These are phyloP conservation scores for Manis pentadactyla DNA, from an alignment of 2,797 vertebrate species.

Conservation along the genomic window DNA sequence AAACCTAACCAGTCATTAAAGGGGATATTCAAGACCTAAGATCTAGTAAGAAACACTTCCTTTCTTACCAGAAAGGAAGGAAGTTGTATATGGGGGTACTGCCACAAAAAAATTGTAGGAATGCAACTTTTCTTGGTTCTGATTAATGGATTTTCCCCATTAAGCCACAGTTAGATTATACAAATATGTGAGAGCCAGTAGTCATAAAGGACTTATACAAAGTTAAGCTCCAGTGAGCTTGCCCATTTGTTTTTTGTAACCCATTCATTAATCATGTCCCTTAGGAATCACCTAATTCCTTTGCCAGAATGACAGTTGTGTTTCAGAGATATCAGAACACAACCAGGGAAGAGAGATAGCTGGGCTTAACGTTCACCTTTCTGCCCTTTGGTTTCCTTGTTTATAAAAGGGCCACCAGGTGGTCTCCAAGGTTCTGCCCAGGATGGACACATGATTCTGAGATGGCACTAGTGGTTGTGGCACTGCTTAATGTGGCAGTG, in stretches of 20 bases:
- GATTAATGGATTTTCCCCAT: neutral
- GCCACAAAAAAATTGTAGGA: neutral
- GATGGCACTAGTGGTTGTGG: neutral
- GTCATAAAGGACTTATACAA: neutral
- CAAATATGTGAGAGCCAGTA: neutral
- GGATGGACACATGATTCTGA: neutral
- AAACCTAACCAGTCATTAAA: neutral
- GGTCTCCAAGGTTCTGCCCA: neutral
- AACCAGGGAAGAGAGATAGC: neutral
- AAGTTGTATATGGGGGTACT: neutral
- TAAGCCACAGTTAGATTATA: neutral
- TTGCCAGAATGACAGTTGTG: neutral
- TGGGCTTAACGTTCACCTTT: neutral
- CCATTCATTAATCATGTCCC: neutral
- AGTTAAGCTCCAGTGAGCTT: neutral
- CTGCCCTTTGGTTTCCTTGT: neutral
- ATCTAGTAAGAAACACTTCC: neutral
- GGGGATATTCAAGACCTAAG: neutral
- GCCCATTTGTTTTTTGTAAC: neutral
- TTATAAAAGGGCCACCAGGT: neutral
- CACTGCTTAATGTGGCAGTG: neutral
- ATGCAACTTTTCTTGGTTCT: neutral
- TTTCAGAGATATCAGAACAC: neutral
- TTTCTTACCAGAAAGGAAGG: neutral
- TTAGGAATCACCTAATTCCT: neutral